Conservation (phyloP, 2,888 invertebrate genomes). For the Plebejus anna region DNA sequence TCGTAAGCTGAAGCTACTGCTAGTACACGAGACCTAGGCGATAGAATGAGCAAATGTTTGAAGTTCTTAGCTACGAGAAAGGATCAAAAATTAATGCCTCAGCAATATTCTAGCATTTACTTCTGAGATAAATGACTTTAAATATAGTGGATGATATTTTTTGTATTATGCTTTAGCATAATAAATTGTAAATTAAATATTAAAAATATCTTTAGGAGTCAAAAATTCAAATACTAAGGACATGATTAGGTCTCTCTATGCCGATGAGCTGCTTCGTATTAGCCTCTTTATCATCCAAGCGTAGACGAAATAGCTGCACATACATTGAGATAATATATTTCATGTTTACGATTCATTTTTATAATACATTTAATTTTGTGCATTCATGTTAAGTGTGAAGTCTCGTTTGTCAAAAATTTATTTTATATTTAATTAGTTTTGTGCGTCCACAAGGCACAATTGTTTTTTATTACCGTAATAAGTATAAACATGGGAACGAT, state of each 20-base stretch:
- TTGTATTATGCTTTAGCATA: slow-evolving; percentile 29
- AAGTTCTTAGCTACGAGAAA: not conserved
- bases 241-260: slow-evolving; percentile 22
- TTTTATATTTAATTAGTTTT: not conserved
- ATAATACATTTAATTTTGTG: slow-evolving; percentile 12
- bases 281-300: not conserved
- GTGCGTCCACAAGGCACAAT: slow-evolving; percentile 44
- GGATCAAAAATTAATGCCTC: slow-evolving; percentile 21
- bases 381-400: not conserved
- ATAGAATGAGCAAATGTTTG: not conserved
- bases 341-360: slow-evolving; percentile 14
- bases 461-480: not conserved
- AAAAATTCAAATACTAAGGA: slow-evolving; percentile 4
- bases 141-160: slow-evolving; percentile 16
- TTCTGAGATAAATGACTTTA: slow-evolving; percentile 17
- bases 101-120: slow-evolving; percentile 21
- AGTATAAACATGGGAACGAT: slow-evolving; percentile 24
- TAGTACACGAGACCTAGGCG: not conserved
- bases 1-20: not conserved
- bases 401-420: not conserved
- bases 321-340: slow-evolving; percentile 14
- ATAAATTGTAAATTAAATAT: slow-evolving; percentile 24
- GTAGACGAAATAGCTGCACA: slow-evolving; percentile 22
- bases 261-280: not conserved
- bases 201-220: slow-evolving; percentile 20